These are phyloP conservation scores for Pandion haliaetus DNA, from an alignment of 2,113 vertebrate genomes.

Conservation along the genomic window DNA sequence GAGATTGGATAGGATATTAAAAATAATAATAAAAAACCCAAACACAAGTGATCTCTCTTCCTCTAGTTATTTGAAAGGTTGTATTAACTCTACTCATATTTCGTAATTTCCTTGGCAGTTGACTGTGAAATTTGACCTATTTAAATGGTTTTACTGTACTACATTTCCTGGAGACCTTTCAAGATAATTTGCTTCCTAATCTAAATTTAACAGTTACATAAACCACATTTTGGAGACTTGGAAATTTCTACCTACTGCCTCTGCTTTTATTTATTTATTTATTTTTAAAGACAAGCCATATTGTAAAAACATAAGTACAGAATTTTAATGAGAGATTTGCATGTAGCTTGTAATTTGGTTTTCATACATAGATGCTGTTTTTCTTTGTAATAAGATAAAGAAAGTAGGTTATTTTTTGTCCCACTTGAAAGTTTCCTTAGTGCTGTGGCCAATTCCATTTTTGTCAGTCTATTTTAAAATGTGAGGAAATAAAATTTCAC, in stretches of 20 bases:
- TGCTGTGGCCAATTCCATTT: background rate
- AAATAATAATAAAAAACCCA: slow-evolving; percentile 37
- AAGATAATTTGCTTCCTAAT: slow-evolving; percentile 65
- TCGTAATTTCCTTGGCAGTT: slow-evolving; percentile 49
- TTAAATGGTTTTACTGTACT: slow-evolving; percentile 64
- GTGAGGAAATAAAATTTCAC: background rate
- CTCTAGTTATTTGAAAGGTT: slow-evolving; percentile 44
- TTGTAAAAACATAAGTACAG: background rate
- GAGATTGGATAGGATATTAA: slow-evolving; percentile 29
- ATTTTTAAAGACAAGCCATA: background rate
- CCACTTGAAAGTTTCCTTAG: slow-evolving; percentile 14
- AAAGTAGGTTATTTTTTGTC: background rate
- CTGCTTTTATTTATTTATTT: background rate
- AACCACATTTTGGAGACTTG: slow-evolving; percentile 57
- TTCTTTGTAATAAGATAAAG: background rate
- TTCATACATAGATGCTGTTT: background rate
- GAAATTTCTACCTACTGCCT: slow-evolving; percentile 47
- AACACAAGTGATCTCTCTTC: slow-evolving; percentile 1
- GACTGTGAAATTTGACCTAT: slow-evolving; percentile 66
- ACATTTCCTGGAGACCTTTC: slow-evolving; percentile 69
- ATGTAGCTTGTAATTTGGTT: background rate
- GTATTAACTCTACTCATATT: slow-evolving; percentile 50
- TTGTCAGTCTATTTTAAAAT: slow-evolving; percentile 4
- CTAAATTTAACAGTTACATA: slow-evolving; percentile 71
- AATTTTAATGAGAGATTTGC: background rate